A percentile compares a stretch with the other conserved stretches of the same genome.
These are phyloP conservation scores for Macrosteles quadrilineatus DNA, from an alignment of 1,140 invertebrate species.

Conservation along the genomic window DNA sequence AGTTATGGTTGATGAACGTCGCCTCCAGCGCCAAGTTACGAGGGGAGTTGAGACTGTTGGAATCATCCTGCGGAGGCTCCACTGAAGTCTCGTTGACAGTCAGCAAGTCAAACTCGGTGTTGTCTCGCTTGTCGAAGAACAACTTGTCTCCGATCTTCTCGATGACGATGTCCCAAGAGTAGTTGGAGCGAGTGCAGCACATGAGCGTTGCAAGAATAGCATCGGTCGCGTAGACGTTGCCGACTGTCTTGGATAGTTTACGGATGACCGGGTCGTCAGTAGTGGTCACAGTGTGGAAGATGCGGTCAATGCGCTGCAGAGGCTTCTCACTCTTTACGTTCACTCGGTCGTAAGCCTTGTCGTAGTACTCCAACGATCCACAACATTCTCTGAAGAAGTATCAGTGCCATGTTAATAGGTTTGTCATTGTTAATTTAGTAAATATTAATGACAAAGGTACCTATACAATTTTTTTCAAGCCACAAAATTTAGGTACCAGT, in stretches of 20 bases:
- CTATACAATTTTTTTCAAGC: no score
- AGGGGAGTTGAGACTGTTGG: conserved; percentile 92
- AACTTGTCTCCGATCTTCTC: conserved; percentile 97
- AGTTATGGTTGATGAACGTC: conserved; percentile 99
- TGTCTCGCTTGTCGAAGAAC: conserved; percentile 98
- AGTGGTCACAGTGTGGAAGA: conserved; percentile 98
- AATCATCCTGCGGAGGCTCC: conserved; percentile 96
- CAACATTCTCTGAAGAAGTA: conserved; percentile 83
- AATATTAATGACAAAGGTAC: no score
- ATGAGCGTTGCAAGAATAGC: conserved; percentile 97
- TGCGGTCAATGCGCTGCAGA: conserved; percentile 90
- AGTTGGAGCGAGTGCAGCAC: conserved; percentile 97
- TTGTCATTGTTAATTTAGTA: no score
- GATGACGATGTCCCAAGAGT: conserved; percentile 99
- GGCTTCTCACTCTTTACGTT: conserved; percentile 95
- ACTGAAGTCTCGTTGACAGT: conserved; percentile 98
- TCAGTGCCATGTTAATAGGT: no score
- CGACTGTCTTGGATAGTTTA: conserved; percentile 87
- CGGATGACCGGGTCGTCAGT: conserved; percentile 98
- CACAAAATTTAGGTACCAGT: no score
- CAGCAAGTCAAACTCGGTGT: conserved; percentile 94
- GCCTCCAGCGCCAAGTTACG: conserved; percentile 96
- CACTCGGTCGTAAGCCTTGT: conserved; percentile 95
- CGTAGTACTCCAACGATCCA: conserved; percentile 96
- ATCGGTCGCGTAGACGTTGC: conserved; percentile 98